Evolutionary conservation across 2,113 vertebrate genomes (phyloP).

Genomic region (Danio rerio): GRCz12tu NC_133198.1:50097001-50097500

Average conservation of each 20-base stretch:
- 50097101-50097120: no score
- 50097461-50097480: no score
- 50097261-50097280: no score
- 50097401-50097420: slow-evolving; percentile 53
- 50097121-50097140: slow-evolving; percentile 82
- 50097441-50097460: not conserved
- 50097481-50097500: no score
- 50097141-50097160: slow-evolving; percentile 87
- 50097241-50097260: no score
- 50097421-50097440: slow-evolving; percentile 28
- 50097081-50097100: no score
- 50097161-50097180: slow-evolving; percentile 83
- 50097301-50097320: slow-evolving; percentile 80
- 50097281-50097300: no score
- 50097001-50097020: no score
- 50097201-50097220: slow-evolving; percentile 80
- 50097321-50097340: slow-evolving; percentile 86
- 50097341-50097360: slow-evolving; percentile 86
- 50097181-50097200: slow-evolving; percentile 80
- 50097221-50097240: slow-evolving; percentile 17
- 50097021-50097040: no score
- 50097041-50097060: no score
- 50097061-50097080: no score
- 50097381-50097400: slow-evolving; percentile 84
- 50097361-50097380: slow-evolving; percentile 83